Evolutionary conservation across 2,797 vertebrate species (phyloP), one percentile per base, ranked within the genome.

Genomic region (Protosalanx chinensis): DNA sequence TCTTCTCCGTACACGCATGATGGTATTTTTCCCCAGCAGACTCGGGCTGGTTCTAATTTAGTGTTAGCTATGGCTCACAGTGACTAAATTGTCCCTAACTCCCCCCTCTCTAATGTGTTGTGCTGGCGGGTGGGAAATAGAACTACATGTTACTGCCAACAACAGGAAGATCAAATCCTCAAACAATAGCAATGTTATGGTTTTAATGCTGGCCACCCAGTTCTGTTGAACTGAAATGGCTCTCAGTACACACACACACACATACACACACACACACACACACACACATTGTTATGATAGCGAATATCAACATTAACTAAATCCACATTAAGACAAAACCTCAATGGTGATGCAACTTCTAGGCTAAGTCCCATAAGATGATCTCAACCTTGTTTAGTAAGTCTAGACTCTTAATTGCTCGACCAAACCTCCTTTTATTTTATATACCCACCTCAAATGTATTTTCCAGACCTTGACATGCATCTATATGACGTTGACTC

Each of bases 11-110:
- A 37, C 68, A 57, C 51, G 53, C 46, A 30, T 13, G 20, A 20
- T 35, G 37, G 20, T 58, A 56, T 51, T 60, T 37, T 35, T 59
- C 58, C 5, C 27, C 15, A 27, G 51, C 23, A 68, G 51, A 35
- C 68, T 77, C 57, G 68, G 68, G 58, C 20, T 57, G 18, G n/a
- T n/a, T 10, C 56, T 57, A 7, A 57, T 23, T n/a, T 6, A 57
- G 18, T 57, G 56, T 18, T 8, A 7, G 23, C 23, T 12, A 23
- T 59, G 12, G 56, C 56, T 23, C 6, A 59, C 2, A 8, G 20
- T 29, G 58, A 59, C 23, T 23, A 23, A n/a, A 53, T 29, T 12
- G 58, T 10, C 23, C 20, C 12, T 59, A 23, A 23, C 23, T 6
- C 10, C 29, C 23, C 23, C 20, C 58, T 23, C 58, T 58, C 23